A percentile compares a stretch with the other conserved stretches of the same genome.
Evolutionary conservation across 2,888 invertebrate genomes (phyloP).

Genomic region (Strigamia crassipes): DNA sequence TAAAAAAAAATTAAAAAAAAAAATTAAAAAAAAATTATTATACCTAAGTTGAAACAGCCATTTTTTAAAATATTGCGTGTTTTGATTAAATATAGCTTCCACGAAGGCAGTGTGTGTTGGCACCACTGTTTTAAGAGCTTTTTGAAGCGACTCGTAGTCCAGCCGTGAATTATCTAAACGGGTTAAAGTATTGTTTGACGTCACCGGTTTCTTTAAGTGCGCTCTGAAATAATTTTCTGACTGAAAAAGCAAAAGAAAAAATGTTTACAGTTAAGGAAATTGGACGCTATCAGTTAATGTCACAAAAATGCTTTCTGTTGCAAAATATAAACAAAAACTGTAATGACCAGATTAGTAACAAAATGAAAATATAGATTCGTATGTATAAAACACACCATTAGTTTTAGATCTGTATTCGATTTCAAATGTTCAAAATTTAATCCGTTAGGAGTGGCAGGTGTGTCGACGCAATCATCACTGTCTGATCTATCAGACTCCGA

Average conservation of each 20-base stretch:
- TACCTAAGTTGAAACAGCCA: constrained; percentile 69
- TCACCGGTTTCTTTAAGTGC: constrained; percentile 56
- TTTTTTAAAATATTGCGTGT: constrained; percentile 68
- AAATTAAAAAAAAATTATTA: constrained; percentile 52
- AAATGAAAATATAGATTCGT: neutral
- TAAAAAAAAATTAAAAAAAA: neutral
- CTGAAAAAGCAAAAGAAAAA: constrained; percentile 47
- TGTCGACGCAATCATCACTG: constrained; percentile 47
- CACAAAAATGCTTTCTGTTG: too few relatives aligned
- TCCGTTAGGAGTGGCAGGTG: constrained; percentile 51
- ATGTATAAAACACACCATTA: constrained; percentile 53
- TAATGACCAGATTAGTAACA: neutral
- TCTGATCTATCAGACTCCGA: constrained; percentile 51
- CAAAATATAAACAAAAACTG: neutral
- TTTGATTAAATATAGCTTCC: constrained; percentile 64
- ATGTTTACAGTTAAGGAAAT: neutral
- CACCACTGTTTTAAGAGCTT: constrained; percentile 60
- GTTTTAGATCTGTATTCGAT: constrained; percentile 53
- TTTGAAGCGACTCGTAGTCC: constrained; percentile 69
- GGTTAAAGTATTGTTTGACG: constrained; percentile 79
- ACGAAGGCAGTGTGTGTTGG: constrained; percentile 66
- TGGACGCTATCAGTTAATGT: neutral
- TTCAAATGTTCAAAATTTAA: constrained; percentile 54
- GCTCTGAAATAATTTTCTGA: constrained; percentile 53
- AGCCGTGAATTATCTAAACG: constrained; percentile 73